Percentiles rank a stretch among this genome's conserved stretches.
These are phyloP conservation scores for Galaxias olidus DNA, from an alignment of 2,797 vertebrate genomes.

Conservation along the genomic window DNA sequence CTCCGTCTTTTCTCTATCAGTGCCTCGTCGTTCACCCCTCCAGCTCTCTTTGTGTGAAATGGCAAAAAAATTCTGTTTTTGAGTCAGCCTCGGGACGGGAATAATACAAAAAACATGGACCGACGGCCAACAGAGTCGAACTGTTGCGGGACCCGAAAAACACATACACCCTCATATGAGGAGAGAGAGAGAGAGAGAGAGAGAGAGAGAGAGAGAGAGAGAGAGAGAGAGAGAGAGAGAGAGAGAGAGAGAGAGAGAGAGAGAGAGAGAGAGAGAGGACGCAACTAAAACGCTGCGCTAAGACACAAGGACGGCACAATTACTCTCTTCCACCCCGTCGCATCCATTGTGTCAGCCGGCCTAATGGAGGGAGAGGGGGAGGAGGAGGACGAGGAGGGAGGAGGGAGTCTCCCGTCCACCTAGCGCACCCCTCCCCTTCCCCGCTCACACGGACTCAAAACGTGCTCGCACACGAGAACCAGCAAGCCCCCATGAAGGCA, in stretches of 20 bases:
- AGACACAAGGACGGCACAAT: constrained; percentile 62
- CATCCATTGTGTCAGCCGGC: constrained; percentile 67
- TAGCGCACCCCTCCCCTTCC: constrained; percentile 12
- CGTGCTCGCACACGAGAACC: constrained; percentile 28
- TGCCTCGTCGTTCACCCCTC: too few species aligned
- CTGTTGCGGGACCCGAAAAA: background rate
- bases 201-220: background rate
- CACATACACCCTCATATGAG: too few species aligned
- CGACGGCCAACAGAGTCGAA: background rate
- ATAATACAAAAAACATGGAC: background rate
- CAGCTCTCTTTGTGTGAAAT: background rate
- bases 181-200: background rate
- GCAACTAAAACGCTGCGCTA: constrained; percentile 43
- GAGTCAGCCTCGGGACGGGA: constrained; percentile 39
- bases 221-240: background rate
- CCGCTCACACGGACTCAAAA: background rate
- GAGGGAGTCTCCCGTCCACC: constrained; percentile 16
- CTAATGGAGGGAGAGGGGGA: constrained; percentile 41
- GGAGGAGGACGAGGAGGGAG: too few species aligned
- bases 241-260: background rate
- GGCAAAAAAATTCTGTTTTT: constrained; percentile 53
- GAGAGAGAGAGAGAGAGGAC: background rate
- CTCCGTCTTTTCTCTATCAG: too few species aligned
- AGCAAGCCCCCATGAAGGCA: constrained; percentile 1
- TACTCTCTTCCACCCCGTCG: constrained; percentile 69